Base-by-base conservation (phyloP, 2,888 invertebrate genomes). In the Drosophila prostipennis region DNA sequence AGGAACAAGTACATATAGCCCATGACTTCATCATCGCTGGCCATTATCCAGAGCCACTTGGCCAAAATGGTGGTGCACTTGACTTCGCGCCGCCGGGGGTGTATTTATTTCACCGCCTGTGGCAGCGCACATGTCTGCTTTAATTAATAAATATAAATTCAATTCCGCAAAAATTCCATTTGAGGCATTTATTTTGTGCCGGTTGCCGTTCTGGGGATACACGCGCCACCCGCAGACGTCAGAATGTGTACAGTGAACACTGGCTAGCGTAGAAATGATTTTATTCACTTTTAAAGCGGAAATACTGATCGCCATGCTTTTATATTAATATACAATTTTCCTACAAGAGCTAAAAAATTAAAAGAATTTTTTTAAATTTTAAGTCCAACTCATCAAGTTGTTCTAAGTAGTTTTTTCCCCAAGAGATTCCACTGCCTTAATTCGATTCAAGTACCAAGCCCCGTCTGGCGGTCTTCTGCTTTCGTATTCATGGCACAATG, bases 21-120 rank as follows among this genome's bases (percentile, higher is more conserved):
- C 49, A 72, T 82, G 87, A 87, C 75, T 78, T 87, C 79, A 82
- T 87, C 79, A 82, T 81, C 68, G 49, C 11, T 54, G 49, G 60
- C 32, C 43, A 46, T 7, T 52, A 2, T 29, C 32, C n/a, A 42
- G 19, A 8, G 39, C 42, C 53, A 46, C 51, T 53, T 67, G 56
- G 48, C 45, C 46, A 34, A 19, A 49, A 53, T 43, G 42, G 52
- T 53, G 49, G 37, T 72, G 71, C 72, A 71, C 63, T 56, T 42
- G 52, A n/a, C 43, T 29, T 42, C 37, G 40, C 36, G 19, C 39
- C 34, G 61, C 53, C 53, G 46, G 56, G 39, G 51, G 11, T 51
- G 69, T 70, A 51, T 19, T 57, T 51, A 34, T 51, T 43, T 39
- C 19, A 16, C 16, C 16, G 53, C 36, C 14, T 42, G 13, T 45